Conservation (phyloP, 2,888 invertebrate genomes). For the Pachydiplax longipennis region DNA sequence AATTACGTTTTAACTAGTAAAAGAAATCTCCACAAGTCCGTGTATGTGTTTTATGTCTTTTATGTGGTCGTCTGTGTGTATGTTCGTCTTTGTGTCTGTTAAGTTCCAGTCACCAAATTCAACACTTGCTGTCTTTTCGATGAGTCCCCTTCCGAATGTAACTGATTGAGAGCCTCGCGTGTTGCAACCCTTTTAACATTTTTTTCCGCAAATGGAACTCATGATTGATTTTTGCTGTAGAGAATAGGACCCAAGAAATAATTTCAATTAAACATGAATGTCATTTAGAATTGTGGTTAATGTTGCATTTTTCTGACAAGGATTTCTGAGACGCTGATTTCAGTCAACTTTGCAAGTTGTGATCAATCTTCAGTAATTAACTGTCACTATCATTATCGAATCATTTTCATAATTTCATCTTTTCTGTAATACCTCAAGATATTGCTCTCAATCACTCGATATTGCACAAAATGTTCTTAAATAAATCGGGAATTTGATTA, state of each 20-base stretch:
- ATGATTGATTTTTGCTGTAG: not conserved
- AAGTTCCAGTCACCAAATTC: constrained; percentile 43
- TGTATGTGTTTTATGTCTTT: constrained; percentile 41
- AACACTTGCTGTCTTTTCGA: constrained; percentile 42
- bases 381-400: not conserved
- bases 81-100: constrained; percentile 45
- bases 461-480: not conserved
- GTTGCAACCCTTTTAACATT: not conserved
- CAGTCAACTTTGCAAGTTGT: too few relatives aligned
- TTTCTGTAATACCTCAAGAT: not conserved
- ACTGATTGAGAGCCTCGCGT: not conserved
- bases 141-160: not conserved
- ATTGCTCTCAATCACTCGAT: not conserved
- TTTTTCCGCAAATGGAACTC: not conserved
- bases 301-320: too few relatives aligned
- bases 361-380: too few relatives aligned
- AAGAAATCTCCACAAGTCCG: constrained; percentile 40
- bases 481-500: not conserved
- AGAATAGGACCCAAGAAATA: not conserved
- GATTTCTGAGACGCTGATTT: too few relatives aligned
- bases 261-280: not conserved
- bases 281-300: too few relatives aligned
- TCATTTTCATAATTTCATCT: not conserved
- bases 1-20: constrained; percentile 34
- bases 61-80: constrained; percentile 19